Evolutionary conservation across 2,113 vertebrate species (phyloP), one percentile per base, ranked within the genome.

Genomic region (Vanacampus margaritifer): DNA sequence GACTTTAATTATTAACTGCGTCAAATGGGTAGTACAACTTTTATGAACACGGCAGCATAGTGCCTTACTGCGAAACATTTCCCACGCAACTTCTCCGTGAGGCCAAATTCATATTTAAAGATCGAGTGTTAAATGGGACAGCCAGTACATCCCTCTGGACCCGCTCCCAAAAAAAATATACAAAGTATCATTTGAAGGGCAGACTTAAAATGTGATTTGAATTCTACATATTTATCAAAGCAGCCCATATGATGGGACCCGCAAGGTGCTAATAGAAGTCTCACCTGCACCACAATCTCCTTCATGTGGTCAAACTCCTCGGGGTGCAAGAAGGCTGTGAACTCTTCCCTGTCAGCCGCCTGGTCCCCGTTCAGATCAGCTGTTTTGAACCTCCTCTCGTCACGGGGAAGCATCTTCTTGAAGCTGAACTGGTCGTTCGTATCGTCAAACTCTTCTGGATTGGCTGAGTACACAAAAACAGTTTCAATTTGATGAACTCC

Each of bases 301-400:
- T 92, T 98, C 97, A 99, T 99, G 65, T 97, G 96, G 48, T 97
- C 96, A 79, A 98, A 98, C 85, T 99, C 97, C 82, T 99, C 97
- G 0, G 96, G 97, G 79, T 99, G 96, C 68, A 99, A 93, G 76
- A 99, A 99, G 65, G 96, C 87, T 0, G 95, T 98, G 89, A 99
- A 99, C 86, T 99, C 97, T 71, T 98, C 97, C 51, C 91, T 89
- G 65, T 94, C 96, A 19, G 95, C 93, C 24, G 85, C 86, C 74
- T 85, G 73, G 79, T 99, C 95, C 9, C 92, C 84, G 12, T 98
- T 85, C 24, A 94, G 74, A 78, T 99, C 97, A 6, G 97, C 95
- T 0, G 87, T 72, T 80, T 93, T 92, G 86, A 99, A 99, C 75
- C 97, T 89, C 50, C 97, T 92, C 86, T 98, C 95, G 0, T 99